These are phyloP conservation scores for Cottus gobio DNA, from an alignment of 2,113 vertebrate genomes.

Conservation along the genomic window DNA sequence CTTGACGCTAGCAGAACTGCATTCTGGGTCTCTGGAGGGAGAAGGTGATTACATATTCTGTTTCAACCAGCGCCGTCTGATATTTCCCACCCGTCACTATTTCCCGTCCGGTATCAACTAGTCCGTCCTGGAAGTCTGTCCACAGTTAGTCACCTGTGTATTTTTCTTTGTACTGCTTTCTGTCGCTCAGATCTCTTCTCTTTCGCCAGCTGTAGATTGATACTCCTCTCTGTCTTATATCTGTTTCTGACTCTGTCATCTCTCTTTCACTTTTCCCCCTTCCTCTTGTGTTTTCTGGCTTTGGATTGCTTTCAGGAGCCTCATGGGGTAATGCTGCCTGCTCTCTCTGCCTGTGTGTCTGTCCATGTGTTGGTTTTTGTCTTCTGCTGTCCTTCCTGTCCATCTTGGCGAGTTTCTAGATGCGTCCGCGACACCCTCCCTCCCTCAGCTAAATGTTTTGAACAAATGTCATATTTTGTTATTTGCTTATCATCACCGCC, in stretches of 20 bases:
- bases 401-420: constrained; percentile 29
- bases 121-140: constrained; percentile 15
- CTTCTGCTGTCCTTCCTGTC: constrained; percentile 28
- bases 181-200: constrained; percentile 27
- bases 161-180: constrained; percentile 35
- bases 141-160: constrained; percentile 21
- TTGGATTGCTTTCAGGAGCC: constrained; percentile 94
- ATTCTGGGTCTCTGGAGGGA: background rate
- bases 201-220: constrained; percentile 24
- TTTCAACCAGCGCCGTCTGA: background rate
- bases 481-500: constrained; percentile 46
- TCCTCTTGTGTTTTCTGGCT: constrained; percentile 76
- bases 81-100: background rate
- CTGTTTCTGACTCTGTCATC: constrained; percentile 64
- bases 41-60: constrained; percentile 11
- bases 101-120: background rate
- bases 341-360: constrained; percentile 63
- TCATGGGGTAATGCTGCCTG: constrained; percentile 93
- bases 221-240: constrained; percentile 53
- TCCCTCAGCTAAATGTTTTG: constrained; percentile 37
- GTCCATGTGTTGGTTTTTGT: constrained; percentile 36
- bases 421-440: constrained; percentile 18
- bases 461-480: constrained; percentile 65
- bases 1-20: background rate
- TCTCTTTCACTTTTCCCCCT: constrained; percentile 43